Evolutionary conservation across 2,888 invertebrate species (phyloP).

Genomic region (Osmoderma eremita): DNA sequence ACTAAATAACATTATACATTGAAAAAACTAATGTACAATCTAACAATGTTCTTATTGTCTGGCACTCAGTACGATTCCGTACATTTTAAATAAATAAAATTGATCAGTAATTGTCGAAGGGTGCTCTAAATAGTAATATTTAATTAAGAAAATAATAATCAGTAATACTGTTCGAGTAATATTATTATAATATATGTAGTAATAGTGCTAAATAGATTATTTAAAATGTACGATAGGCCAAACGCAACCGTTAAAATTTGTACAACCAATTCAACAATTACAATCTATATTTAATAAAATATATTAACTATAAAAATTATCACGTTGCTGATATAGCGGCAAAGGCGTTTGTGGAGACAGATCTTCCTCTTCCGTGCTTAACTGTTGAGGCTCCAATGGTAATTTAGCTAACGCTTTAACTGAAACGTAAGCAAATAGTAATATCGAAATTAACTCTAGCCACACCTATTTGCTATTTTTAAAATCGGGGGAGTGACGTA

Average conservation of each 20-base stretch:
- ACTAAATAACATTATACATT: conserved; percentile 44
- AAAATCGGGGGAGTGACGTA: too few species aligned
- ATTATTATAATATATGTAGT: not conserved
- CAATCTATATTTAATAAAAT: conserved; percentile 46
- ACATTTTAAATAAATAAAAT: conserved; percentile 51
- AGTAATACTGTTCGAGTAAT: conserved; percentile 38
- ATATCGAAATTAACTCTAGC: not conserved
- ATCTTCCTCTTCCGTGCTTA: conserved; percentile 75
- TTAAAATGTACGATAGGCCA: conserved; percentile 48
- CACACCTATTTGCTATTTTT: too few species aligned
- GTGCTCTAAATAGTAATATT: not conserved
- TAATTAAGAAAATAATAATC: conserved; percentile 41
- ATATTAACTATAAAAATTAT: conserved; percentile 76
- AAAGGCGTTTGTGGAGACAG: conserved; percentile 80
- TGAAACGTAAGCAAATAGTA: conserved; percentile 43
- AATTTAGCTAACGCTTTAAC: conserved; percentile 80
- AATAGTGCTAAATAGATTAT: conserved; percentile 23
- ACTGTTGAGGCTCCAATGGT: conserved; percentile 67
- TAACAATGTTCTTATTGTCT: conserved; percentile 57
- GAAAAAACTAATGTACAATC: conserved; percentile 48
- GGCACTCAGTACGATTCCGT: conserved; percentile 57
- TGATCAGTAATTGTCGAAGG: too few species aligned
- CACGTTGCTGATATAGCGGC: conserved; percentile 87
- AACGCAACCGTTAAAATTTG: conserved; percentile 58
- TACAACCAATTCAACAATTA: conserved; percentile 54